Base-by-base conservation (phyloP, 2,797 vertebrate species). In the Halcyon leucocephala region DNA sequence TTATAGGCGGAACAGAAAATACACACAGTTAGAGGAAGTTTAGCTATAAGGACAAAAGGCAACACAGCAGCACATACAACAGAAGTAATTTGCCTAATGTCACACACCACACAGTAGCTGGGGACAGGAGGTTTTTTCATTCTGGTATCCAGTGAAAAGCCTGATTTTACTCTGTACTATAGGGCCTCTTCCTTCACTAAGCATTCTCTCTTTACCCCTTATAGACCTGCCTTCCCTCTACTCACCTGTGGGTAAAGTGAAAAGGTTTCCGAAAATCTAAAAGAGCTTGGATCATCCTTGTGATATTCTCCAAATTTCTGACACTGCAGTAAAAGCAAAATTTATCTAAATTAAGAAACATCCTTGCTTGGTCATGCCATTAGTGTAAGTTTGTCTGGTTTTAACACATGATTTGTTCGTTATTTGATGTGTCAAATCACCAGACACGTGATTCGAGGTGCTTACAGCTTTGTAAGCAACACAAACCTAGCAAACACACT, bases 261-360 rank as follows among this genome's bases (percentile, higher is more conserved):
- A 96, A 99, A 99, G 5, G 99, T 99, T 98, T 99, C 99, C 2
- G 99, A 99, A 98, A 99, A 99, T 89, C 99, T 98, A 98, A 99
- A 99, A 88, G 99, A 99, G 97, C 98, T 99, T 26, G 99, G 99
- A 86, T 99, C 99, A 41, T 99, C 99, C 97, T 99, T 99, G 97
- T 99, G 99, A 94, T 99, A 99, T 83, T 99, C 99, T 97, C 99
- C 99, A 98, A 99, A 99, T 97, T 99, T 99, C 97, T 99, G 99
- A 98, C 99, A 99, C 99, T 99, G 44, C 46, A 92, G 42, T 49
- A 93, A 96, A 95, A 71, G 80, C 82, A 93, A 96, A 73, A 52
- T 19, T 26, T 42, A 51, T 83, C 49, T 54, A 46, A 74, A 33
- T 88, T 61, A 82, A 82, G 25, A 92, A 93, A 88, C 22, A 18